A percentile compares a stretch with the other conserved stretches of the same genome.
These are phyloP conservation scores for Formica selysi DNA, from an alignment of 1,140 invertebrate genomes.

Conservation along the genomic window DNA sequence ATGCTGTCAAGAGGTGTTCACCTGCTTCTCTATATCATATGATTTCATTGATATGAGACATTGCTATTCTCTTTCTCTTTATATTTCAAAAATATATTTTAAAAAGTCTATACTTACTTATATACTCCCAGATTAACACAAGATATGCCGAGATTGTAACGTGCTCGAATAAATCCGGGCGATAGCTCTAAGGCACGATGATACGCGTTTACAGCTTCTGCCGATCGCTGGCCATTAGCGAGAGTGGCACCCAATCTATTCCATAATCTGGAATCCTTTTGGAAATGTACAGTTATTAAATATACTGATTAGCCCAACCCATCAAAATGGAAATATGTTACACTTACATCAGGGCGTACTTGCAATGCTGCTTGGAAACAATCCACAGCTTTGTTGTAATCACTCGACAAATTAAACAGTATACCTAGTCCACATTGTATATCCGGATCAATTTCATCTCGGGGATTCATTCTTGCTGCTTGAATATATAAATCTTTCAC, in stretches of 20 bases:
- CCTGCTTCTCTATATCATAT: slow-evolving; percentile 92
- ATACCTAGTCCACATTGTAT: slow-evolving; percentile 98
- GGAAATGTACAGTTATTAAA: slow-evolving; percentile 50
- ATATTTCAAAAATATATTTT: background rate
- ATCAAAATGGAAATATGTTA: slow-evolving; percentile 35
- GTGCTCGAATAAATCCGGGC: slow-evolving; percentile 98
- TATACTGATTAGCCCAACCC: slow-evolving; percentile 1
- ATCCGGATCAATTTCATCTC: slow-evolving; percentile 94
- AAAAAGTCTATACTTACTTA: slow-evolving; percentile 87
- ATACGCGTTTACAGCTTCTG: slow-evolving; percentile 98
- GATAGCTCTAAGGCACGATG: slow-evolving; percentile 95
- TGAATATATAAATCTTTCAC: slow-evolving; percentile 94
- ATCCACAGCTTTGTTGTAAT: slow-evolving; percentile 98
- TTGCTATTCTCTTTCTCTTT: background rate
- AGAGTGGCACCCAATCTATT: slow-evolving; percentile 98
- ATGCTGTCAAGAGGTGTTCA: slow-evolving; percentile 96
- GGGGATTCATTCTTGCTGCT: slow-evolving; percentile 93
- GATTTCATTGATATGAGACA: background rate
- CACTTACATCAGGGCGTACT: slow-evolving; percentile 91
- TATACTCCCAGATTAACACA: slow-evolving; percentile 98
- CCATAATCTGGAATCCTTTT: slow-evolving; percentile 97
- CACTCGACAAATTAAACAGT: slow-evolving; percentile 96
- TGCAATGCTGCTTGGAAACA: slow-evolving; percentile 97
- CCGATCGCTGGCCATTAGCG: slow-evolving; percentile 97
- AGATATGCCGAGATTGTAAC: slow-evolving; percentile 99